These are phyloP conservation scores for Drosophila kepulauana DNA, from an alignment of 1,140 invertebrate species.

Conservation along the genomic window DNA sequence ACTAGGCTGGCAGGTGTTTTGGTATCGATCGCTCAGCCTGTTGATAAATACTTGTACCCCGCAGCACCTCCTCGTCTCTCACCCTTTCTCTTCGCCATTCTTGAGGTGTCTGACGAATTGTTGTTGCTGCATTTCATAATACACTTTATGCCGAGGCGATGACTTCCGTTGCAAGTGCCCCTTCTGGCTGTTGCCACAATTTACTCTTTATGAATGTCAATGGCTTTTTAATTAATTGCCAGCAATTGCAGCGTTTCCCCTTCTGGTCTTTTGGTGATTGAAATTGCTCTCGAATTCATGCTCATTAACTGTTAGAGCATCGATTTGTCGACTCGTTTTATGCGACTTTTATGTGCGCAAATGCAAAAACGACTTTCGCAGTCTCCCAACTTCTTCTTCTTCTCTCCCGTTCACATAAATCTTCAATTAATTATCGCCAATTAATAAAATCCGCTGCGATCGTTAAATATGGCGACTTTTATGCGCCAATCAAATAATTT, in stretches of 20 bases:
- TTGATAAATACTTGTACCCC: conserved; percentile 76
- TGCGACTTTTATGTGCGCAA: conserved; percentile 33
- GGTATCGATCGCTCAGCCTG: conserved; percentile 66
- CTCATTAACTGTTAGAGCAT: conserved; percentile 2
- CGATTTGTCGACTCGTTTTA: conserved; percentile 17
- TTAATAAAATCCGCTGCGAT: conserved; percentile 59
- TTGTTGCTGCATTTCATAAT: conserved; percentile 75
- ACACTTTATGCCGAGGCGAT: conserved; percentile 45
- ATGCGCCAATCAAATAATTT: conserved; percentile 63
- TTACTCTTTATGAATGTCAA: conserved; percentile 84
- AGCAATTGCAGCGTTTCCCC: conserved; percentile 52
- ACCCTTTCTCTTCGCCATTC: conserved; percentile 15
- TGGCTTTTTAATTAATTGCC: conserved; percentile 82
- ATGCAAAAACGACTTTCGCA: conserved; percentile 21
- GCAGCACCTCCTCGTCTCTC: conserved; percentile 1
- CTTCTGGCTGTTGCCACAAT: conserved; percentile 71
- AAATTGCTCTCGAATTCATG: not conserved
- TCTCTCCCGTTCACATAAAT: conserved; percentile 53
- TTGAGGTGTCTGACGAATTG: conserved; percentile 72
- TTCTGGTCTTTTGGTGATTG: not conserved
- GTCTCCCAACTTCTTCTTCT: not conserved
- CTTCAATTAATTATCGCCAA: conserved; percentile 68
- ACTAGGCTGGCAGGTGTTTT: conserved; percentile 71
- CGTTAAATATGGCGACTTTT: conserved; percentile 58
- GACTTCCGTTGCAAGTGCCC: conserved; percentile 48